Evolutionary conservation across 2,113 vertebrate species (phyloP).

Genomic region (Acrocephalus kingi): DNA sequence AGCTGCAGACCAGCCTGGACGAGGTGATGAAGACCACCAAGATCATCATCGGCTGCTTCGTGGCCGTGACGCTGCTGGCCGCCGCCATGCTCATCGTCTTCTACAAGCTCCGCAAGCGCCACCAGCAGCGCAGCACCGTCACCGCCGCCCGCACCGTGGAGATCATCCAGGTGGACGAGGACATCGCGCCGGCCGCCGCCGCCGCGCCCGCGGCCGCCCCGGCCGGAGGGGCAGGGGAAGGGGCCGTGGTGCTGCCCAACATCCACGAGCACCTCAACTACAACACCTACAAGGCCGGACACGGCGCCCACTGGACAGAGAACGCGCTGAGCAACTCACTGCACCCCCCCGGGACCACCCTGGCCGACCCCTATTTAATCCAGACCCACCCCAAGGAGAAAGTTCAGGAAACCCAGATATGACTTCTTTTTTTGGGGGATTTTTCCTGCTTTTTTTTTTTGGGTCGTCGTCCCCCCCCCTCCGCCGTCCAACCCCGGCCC

Average conservation of each 20-base stretch:
- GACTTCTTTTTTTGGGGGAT: constrained; percentile 70
- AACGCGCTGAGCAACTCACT: constrained; percentile 93
- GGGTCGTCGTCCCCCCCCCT: neutral
- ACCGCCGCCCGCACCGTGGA: constrained; percentile 90
- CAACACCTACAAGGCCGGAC: constrained; percentile 89
- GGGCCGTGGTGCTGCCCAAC: too few relatives aligned
- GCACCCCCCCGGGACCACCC: constrained; percentile 88
- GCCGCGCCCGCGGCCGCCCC: constrained; percentile 69
- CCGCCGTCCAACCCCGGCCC: neutral
- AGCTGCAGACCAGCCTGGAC: constrained; percentile 89
- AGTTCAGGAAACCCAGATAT: constrained; percentile 99
- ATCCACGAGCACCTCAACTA: constrained; percentile 93
- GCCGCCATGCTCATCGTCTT: constrained; percentile 97
- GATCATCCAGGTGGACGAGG: constrained; percentile 94
- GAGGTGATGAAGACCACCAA: constrained; percentile 99
- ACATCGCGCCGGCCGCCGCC: constrained; percentile 74
- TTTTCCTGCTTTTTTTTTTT: neutral
- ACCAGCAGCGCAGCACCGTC: constrained; percentile 94
- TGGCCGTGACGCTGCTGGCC: constrained; percentile 93
- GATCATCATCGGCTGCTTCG: constrained; percentile 98
- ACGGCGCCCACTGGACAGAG: constrained; percentile 92
- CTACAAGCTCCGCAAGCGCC: constrained; percentile 97
- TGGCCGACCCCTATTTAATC: constrained; percentile 88
- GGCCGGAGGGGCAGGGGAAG: too few relatives aligned
- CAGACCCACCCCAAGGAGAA: constrained; percentile 96